These are phyloP conservation scores for Cyprinella venusta DNA, from an alignment of 2,797 vertebrate genomes.

Conservation along the genomic window DNA sequence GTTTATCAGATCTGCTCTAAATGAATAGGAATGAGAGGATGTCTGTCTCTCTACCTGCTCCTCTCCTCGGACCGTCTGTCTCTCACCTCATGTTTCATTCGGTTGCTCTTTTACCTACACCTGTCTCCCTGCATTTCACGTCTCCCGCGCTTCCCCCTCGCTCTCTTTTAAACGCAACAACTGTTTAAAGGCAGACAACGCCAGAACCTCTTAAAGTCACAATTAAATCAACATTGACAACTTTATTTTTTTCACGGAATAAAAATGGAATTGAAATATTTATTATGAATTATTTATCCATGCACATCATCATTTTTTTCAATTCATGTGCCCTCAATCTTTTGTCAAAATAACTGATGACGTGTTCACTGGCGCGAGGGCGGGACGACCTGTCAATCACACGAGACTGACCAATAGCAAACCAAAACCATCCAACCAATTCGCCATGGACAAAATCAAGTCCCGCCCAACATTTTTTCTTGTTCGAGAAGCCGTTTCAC, in stretches of 20 bases:
- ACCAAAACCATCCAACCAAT: neutral
- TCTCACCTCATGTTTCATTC: slow-evolving; percentile 43
- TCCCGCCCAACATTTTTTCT: neutral
- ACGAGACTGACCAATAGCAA: neutral
- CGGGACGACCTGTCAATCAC: neutral
- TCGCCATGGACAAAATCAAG: neutral
- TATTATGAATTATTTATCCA: neutral
- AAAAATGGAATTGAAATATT: neutral
- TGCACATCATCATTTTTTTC: neutral
- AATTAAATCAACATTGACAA: neutral
- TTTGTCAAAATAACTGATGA: neutral
- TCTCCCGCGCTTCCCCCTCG: neutral
- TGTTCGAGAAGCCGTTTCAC: neutral
- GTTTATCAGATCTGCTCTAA: slow-evolving; percentile 37
- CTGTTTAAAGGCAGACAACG: slow-evolving; percentile 2
- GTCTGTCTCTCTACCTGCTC: slow-evolving; percentile 32
- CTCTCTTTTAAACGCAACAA: neutral
- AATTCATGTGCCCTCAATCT: neutral
- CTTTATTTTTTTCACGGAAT: neutral
- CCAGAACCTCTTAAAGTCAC: neutral
- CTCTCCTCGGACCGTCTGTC: slow-evolving; percentile 12
- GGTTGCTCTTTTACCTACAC: slow-evolving; percentile 21
- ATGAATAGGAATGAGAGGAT: slow-evolving; percentile 23
- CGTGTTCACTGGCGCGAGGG: neutral
- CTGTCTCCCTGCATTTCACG: slow-evolving; percentile 24